Base-by-base conservation (phyloP, 2,797 vertebrate genomes). In the Acanthurus tractus region DNA sequence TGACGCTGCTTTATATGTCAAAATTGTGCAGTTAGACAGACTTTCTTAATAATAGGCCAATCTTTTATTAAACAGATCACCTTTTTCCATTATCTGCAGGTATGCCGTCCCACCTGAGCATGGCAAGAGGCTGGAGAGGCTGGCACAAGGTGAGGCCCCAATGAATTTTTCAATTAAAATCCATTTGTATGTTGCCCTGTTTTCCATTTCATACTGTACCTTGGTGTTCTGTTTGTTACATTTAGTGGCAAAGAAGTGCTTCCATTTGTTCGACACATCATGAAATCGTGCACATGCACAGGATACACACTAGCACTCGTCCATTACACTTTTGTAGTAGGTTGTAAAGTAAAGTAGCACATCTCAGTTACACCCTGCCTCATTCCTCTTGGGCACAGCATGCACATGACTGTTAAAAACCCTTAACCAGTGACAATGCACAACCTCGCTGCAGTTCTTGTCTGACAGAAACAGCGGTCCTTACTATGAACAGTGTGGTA, bases 61-160 rank as follows among this genome's bases (percentile, higher is more conserved):
- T 2, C 12, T 17, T 38, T 9, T 5, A 65, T 23, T 29, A 22
- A 76, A 57, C 40, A 50, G 14, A 71, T 56, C 8, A 25, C 18
- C 34, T 23, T 44, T 57, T 42, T 68, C 42, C 29, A 48, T 10
- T 84, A 22, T 85, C 78, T 88, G 53, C 89, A 96, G 95, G 95
- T 96, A 96, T 36, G 62, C 85, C 1, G 44, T 95, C 77, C 94
- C 95, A 66, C 95, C 95, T 17, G 95, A 95, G 65, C 95, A 96
- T 1, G 95, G 95, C 66, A 96, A 95, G 81, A 92, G 95, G 68
- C 87, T 96, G 62, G 95, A 96, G 88, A 92, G 95, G 84, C 90
- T 96, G 64, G 95, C 95, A 6, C 92, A 95, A 94, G 95, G 95
- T 96, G 71, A 94, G 82, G 7, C 40, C 22, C 29, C 6, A 2